Evolutionary conservation across 2,888 invertebrate genomes (phyloP), one percentile per base, ranked within the genome.

Genomic region (Priocnemis perturbator): DNA sequence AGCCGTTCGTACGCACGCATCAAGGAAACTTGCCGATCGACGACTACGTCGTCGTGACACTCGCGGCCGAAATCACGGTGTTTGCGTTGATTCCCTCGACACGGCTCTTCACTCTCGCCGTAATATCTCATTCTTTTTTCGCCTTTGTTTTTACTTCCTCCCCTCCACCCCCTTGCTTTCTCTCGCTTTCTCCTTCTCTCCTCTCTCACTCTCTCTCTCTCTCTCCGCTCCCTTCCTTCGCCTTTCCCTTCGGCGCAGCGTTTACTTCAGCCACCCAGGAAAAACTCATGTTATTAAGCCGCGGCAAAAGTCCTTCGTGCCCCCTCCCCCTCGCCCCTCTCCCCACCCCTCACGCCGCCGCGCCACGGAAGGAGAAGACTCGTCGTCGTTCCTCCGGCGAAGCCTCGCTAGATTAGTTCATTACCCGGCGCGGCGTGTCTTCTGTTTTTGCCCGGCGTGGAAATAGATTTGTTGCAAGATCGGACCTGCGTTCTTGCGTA

Each of bases 401-500:
- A 56, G 37, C 67, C 78, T 77, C 73, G 81, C 84, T 81, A 86
- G 87, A 88, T 88, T 88, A 87, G 88, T 88, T 88, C 87, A 88
- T 88, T 88, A 88, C 79, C 82, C 81, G 78, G 79, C 83, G 68
- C 81, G 81, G 80, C 85, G 81, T 83, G 84, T 85, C 84, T 83
- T 83, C 79, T 68, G 87, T 88, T 88, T 87, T 87, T 87, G 84
- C 84, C 61, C 64, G 23, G 64, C 81, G 80, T 82, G 83, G 79
- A 87, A 86, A 88, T 87, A 87, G 87, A 87, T 88, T 87, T 84
- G 87, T 87, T 83, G 84, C 82, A 74, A 78, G 82, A 83, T 85
- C 82, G 75, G 59, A 69, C 64, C 66, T 70, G 71, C 76, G 72
- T 79, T 81, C 73, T 77, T 78, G 72, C 79, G 76, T 79, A 64